Percentiles rank a stretch among this genome's conserved stretches.
Evolutionary conservation across 2,888 invertebrate genomes (phyloP).

Genomic region (Caenorhabditis angaria): DNA sequence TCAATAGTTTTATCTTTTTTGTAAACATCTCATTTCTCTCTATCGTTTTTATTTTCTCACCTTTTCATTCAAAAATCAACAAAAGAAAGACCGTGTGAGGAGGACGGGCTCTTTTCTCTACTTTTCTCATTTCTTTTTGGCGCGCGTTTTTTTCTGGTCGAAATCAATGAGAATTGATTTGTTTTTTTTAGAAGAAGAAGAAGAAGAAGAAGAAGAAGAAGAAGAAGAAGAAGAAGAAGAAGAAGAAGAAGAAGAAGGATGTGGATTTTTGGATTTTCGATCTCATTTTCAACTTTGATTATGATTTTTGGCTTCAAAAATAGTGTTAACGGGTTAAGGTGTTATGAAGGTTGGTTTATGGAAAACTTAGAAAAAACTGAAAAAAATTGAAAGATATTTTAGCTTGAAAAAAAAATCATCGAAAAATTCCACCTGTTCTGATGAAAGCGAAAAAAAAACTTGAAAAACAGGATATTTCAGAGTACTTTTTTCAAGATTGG

Average conservation of each 20-base stretch:
- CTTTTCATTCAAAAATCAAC: slow-evolving; percentile 2
- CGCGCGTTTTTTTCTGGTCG: not conserved
- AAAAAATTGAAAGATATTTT: no score
- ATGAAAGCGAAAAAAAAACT: no score
- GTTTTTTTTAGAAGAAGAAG: slow-evolving; percentile 5
- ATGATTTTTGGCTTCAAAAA: not conserved
- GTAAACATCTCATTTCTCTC: not conserved
- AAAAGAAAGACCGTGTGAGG: no score
- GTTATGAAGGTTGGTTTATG: slow-evolving; percentile 5
- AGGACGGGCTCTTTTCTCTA: not conserved
- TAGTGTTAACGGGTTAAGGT: not conserved
- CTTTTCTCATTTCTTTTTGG: not conserved
- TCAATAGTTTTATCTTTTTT: not conserved
- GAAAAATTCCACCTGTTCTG: no score
- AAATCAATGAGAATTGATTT: no score
- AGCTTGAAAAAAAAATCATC: no score
- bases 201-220: not conserved
- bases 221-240: not conserved
- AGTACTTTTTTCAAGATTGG: not conserved
- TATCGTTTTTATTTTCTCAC: not conserved
- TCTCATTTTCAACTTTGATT: not conserved
- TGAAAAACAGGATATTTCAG: not conserved
- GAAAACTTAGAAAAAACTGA: no score
- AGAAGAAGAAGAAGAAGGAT: not conserved
- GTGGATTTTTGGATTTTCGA: not conserved